Evolutionary conservation across 2,797 vertebrate genomes (phyloP).

Genomic region (Xenopus petersii): DNA sequence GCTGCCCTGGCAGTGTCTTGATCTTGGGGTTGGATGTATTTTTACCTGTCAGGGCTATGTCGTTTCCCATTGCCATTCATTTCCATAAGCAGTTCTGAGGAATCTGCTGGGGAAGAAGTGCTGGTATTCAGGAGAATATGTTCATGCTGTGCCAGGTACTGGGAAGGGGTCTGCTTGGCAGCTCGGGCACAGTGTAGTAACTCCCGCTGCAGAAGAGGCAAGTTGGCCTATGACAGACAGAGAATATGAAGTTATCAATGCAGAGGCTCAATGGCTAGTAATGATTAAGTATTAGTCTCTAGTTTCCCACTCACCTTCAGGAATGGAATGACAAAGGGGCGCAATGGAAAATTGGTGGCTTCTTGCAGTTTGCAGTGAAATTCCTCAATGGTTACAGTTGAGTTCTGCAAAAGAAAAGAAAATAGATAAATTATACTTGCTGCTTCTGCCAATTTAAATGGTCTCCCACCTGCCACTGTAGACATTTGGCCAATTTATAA

Average conservation of each 20-base stretch:
- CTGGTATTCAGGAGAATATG: conserved; percentile 94
- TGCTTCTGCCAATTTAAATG: too few species aligned
- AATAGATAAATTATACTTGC: too few species aligned
- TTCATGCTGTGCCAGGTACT: conserved; percentile 96
- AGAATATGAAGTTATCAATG: background rate
- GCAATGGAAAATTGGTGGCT: conserved; percentile 93
- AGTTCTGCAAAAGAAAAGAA: conserved; percentile 76
- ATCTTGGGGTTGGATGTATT: too few species aligned
- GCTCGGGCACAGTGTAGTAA: conserved; percentile 92
- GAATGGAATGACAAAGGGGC: conserved; percentile 96
- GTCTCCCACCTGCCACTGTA: too few species aligned
- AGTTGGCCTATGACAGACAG: conserved; percentile 79
- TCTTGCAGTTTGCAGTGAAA: conserved; percentile 97
- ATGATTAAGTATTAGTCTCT: too few species aligned
- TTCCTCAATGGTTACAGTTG: conserved; percentile 95
- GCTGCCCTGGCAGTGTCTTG: too few species aligned
- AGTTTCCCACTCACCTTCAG: conserved; percentile 79
- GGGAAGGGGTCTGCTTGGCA: conserved; percentile 96
- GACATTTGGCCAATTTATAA: too few species aligned
- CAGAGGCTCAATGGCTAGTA: background rate
- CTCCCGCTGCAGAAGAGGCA: conserved; percentile 94
- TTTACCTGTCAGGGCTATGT: conserved; percentile 88
- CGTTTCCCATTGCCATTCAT: conserved; percentile 84
- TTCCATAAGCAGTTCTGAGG: conserved; percentile 91
- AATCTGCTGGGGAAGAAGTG: conserved; percentile 85